A percentile compares a stretch with the other conserved stretches of the same genome.
Evolutionary conservation across 2,797 vertebrate species (phyloP).

Genomic region (Acestrorhynchus altus): DNA sequence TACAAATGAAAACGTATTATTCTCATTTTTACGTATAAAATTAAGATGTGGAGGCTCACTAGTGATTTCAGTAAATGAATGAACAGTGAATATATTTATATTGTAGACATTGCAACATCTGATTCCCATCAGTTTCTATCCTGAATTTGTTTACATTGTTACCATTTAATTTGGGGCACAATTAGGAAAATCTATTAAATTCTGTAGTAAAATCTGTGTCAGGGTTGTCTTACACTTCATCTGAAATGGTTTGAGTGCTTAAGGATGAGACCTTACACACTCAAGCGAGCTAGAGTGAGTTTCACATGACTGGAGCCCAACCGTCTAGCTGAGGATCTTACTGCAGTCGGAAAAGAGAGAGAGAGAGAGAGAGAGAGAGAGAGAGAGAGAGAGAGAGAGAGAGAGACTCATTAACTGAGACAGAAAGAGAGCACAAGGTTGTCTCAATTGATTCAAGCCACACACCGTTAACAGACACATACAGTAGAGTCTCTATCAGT

Average conservation of each 20-base stretch:
- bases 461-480: constrained; percentile 17
- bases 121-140: too few relatives aligned
- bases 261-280: not conserved
- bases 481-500: constrained; percentile 11
- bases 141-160: too few relatives aligned
- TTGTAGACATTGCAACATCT: too few relatives aligned
- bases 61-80: too few relatives aligned
- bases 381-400: not conserved
- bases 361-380: constrained; percentile 2
- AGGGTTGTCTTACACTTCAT: not conserved
- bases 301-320: constrained; percentile 3
- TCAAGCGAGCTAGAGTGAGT: constrained; percentile 2
- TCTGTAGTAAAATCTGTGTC: too few relatives aligned
- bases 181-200: too few relatives aligned
- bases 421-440: constrained; percentile 20
- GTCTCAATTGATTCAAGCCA: constrained; percentile 33
- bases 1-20: not conserved
- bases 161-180: too few relatives aligned
- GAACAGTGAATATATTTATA: too few relatives aligned
- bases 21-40: too few relatives aligned
- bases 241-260: not conserved
- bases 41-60: too few relatives aligned
- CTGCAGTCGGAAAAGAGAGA: not conserved
- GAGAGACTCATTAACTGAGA: constrained; percentile 17
- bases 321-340: constrained; percentile 4